Conservation (phyloP, 2,797 vertebrate species). For the Dryobates pubescens region DNA sequence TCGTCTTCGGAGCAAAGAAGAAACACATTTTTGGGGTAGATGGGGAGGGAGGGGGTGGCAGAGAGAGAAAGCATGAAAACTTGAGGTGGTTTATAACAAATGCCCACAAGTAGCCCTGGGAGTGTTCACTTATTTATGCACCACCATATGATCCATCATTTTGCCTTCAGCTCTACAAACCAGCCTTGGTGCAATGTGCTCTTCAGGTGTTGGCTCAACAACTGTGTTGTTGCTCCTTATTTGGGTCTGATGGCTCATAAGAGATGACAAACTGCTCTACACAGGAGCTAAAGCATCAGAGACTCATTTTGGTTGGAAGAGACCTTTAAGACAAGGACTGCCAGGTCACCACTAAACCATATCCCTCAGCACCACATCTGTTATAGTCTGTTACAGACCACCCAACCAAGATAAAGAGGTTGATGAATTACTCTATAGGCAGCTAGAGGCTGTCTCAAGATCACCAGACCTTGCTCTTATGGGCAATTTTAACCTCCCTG, state of each 20-base stretch:
- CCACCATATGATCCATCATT: conserved; percentile 67
- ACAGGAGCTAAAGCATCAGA: background rate
- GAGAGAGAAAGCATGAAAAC: background rate
- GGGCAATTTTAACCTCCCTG: no score
- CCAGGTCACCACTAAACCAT: background rate
- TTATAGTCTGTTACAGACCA: no score
- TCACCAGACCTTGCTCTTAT: no score
- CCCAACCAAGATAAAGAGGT: no score
- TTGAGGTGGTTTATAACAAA: conserved; percentile 66
- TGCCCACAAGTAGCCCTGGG: conserved; percentile 54
- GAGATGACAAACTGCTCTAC: conserved; percentile 31
- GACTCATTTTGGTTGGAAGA: background rate
- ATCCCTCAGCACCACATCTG: no score
- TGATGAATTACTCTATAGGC: no score
- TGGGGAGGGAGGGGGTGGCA: background rate
- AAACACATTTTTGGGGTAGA: conserved; percentile 41
- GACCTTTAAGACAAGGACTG: background rate
- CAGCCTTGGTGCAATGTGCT: conserved; percentile 14
- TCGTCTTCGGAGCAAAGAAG: conserved; percentile 61
- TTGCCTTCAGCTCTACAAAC: conserved; percentile 71
- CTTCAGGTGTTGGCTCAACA: conserved; percentile 58
- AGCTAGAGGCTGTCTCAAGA: no score
- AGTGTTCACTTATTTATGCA: conserved; percentile 73
- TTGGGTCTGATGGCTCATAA: conserved; percentile 15
- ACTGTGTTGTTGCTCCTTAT: conserved; percentile 37